Evolutionary conservation across 2,113 vertebrate species (phyloP).

Genomic region (Hyaena hyaena): DNA sequence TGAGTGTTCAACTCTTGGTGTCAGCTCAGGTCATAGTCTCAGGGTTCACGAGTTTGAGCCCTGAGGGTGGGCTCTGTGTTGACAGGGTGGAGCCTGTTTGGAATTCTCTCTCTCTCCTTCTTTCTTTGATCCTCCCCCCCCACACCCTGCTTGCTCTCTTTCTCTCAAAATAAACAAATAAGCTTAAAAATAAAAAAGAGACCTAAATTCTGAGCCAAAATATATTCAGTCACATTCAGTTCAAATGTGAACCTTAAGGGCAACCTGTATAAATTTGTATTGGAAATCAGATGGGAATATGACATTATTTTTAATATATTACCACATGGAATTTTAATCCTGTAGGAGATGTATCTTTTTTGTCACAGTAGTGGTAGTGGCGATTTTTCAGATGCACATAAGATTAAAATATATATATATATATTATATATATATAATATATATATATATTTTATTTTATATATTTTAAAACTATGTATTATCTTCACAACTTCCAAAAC

Average conservation of each 20-base stretch:
- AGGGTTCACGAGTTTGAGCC: too few species aligned
- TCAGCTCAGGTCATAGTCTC: too few species aligned
- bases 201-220: slow-evolving; percentile 51
- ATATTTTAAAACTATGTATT: neutral
- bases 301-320: slow-evolving; percentile 24
- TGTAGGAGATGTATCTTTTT: neutral
- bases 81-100: too few species aligned
- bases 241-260: slow-evolving; percentile 54
- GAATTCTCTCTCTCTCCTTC: too few species aligned
- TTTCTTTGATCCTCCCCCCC: too few species aligned
- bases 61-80: too few species aligned
- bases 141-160: too few species aligned
- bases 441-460: neutral
- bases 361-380: neutral
- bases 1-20: too few species aligned
- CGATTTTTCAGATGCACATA: neutral
- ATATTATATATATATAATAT: neutral
- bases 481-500: neutral
- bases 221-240: slow-evolving; percentile 58
- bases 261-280: slow-evolving; percentile 36
- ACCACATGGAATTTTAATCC: neutral
- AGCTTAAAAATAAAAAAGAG: neutral
- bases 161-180: too few species aligned
- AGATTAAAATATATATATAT: neutral
- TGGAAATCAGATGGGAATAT: neutral